These are phyloP conservation scores for Didymodactylos carnosus DNA, from an alignment of 2,888 invertebrate species.

Conservation along the genomic window DNA sequence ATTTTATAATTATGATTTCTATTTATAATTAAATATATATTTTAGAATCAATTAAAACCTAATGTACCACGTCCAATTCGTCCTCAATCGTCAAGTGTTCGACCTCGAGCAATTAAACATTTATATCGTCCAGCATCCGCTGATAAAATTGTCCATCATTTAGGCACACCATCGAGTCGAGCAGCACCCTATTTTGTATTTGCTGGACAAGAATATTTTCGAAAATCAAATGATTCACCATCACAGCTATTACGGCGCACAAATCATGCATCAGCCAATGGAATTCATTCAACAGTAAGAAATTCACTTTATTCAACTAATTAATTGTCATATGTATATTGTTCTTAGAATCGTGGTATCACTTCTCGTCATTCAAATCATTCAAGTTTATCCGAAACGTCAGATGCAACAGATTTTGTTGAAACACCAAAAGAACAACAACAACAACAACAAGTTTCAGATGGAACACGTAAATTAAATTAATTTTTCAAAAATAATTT, in stretches of 20 bases:
- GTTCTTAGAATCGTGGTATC: background rate
- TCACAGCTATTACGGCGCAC: no score
- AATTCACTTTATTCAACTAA: background rate
- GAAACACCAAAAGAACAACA: background rate
- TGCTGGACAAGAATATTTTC: background rate
- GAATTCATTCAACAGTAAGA: background rate
- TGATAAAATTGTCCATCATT: background rate
- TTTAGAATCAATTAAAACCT: background rate
- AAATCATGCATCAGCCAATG: no score
- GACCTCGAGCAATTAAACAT: background rate
- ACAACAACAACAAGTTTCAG: no score
- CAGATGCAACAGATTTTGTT: background rate
- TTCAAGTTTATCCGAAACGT: background rate
- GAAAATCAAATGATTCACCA: background rate
- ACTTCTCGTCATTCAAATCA: background rate
- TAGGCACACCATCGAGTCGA: background rate
- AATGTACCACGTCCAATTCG: background rate
- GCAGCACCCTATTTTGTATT: background rate
- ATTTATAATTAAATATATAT: background rate
- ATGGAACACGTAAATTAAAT: no score
- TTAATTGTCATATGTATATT: background rate
- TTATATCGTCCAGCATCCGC: background rate
- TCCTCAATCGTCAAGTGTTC: background rate
- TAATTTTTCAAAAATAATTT: no score
- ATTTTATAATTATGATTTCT: background rate